Evolutionary conservation across 2,113 vertebrate species (phyloP), one percentile per base, ranked within the genome.

Genomic region (Tychaedon coryphoeus): DNA sequence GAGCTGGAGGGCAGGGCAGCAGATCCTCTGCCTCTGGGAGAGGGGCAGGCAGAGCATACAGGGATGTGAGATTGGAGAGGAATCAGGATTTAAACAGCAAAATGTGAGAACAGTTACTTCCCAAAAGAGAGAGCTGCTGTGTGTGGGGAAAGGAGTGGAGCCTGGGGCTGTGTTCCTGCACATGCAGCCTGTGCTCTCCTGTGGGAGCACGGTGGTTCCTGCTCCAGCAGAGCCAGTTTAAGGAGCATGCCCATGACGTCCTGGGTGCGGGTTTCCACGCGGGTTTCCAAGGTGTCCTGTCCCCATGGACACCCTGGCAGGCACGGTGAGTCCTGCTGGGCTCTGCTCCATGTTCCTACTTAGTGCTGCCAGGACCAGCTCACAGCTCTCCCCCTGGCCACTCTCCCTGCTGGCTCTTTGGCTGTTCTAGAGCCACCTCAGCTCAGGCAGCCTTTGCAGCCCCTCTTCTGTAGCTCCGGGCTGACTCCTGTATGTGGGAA

Each of bases 321-420:
- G 8, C 0, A 1, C 0, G 0, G 4, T 8, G 66, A 51, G 43
- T 25, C 25, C n/a, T 6, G 15, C 71, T 17, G 31, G 61, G 43
- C 71, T 75, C 61, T 2, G 14, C 31, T 64, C 8, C 1, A 4
- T 4, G 29, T 34, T 62, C 10, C 62, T 19, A 0, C 11, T 19
- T 0, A 0, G 26, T 57, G 48, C 66, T 53, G 62, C 53, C 34
- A 60, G 69, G 43, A 2, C 9, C 53, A 24, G 66, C 65, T 83
- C 14, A 0, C 71, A n/a, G 4, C 26, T 73, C 28, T 54, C 25
- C 43, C 75, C 40, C 71, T 86, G 70, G 78, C 58, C 11, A 0
- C 34, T 38, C 61, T 86, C 40, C 29, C 29, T 64, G 33, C 1
- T 22, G 31, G 38, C 13, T 57, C 2, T 14, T 36, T 23, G 34